Base-by-base conservation (phyloP, 2,888 invertebrate genomes). In the Labia minor region DNA sequence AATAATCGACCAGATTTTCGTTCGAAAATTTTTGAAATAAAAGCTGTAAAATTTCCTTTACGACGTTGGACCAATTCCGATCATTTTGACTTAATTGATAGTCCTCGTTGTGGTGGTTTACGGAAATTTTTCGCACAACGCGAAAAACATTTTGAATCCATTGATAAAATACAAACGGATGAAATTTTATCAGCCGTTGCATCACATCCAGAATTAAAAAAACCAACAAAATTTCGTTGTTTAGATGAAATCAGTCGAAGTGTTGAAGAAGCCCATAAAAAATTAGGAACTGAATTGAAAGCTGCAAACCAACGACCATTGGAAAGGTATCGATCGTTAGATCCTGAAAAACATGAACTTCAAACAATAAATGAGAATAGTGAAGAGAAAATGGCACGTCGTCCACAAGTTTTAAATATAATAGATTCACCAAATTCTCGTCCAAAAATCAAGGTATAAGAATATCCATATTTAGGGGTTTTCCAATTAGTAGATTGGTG, bases 321-420 rank as follows among this genome's bases (percentile, higher is more conserved):
- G 37, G 65, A 49, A 16, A 49, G 49, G 14, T 49, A 49, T 49
- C 49, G 49, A 8, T 49, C 49, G 49, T 14, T 49, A 14, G 49
- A 49, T 49, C 49, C 49, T 14, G 49, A 49, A 49, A 49, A 49
- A 16, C 49, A 26, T 26, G 49, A 49, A 10, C 14, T 16, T 49
- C 49, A 14, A 49, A n/a, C 16, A 49, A 49, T 16, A n/a, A 49
- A 49, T 2, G 49, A 16, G 16, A 11, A 49, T 49, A 8, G 6
- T 1, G n/a, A 14, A 20, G 74, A 75, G 63, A 76, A 77, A 21
- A 77, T 77, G 78, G 77, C 77, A 37, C 73, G 77, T 61, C 73
- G 78, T 65, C 77, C 78, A 1, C 77, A 77, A 68, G 72, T 78
- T 14, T 71, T 78, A 16, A 76, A 76, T 67, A 72, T 78, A 33